phyloP scores from a whole-genome alignment of 2,113 vertebrate species.

The Trogon surrucura region DNA sequence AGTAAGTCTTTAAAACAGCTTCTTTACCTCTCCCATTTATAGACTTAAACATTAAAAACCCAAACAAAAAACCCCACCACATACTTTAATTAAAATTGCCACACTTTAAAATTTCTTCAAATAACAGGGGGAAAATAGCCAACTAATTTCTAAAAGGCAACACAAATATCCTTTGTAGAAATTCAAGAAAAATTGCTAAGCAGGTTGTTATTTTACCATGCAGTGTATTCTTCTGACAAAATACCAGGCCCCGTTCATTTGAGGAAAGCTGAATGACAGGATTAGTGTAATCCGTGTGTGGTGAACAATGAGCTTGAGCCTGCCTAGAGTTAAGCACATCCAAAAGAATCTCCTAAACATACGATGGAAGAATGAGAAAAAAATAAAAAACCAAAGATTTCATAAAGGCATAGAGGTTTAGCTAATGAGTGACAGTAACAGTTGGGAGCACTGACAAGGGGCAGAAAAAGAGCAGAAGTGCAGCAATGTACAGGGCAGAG shows the following conservation, averaged over 20 bases:
- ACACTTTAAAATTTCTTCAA: not conserved
- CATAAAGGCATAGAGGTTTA: not conserved
- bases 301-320: not conserved
- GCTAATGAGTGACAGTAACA: not conserved
- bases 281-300: not conserved
- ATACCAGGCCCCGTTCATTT: not conserved
- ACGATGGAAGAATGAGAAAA: not conserved
- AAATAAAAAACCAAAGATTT: not conserved
- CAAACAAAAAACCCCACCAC: not conserved
- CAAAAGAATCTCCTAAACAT: not conserved
- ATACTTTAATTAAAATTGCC: not conserved
- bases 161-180: not conserved
- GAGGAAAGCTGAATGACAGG: not conserved
- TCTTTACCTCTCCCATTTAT: not conserved
- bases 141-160: not conserved
- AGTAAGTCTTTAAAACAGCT: not conserved
- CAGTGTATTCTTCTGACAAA: not conserved
- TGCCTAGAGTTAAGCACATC: not conserved
- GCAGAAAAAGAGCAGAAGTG: not conserved
- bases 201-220: not conserved
- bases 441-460: not conserved
- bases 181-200: not conserved
- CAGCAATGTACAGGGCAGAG: rapidly evolving
- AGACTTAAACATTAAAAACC: not conserved
- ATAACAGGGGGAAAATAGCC: not conserved